Conservation (phyloP, 1,140 invertebrate species). For the Nymphalis io region DNA sequence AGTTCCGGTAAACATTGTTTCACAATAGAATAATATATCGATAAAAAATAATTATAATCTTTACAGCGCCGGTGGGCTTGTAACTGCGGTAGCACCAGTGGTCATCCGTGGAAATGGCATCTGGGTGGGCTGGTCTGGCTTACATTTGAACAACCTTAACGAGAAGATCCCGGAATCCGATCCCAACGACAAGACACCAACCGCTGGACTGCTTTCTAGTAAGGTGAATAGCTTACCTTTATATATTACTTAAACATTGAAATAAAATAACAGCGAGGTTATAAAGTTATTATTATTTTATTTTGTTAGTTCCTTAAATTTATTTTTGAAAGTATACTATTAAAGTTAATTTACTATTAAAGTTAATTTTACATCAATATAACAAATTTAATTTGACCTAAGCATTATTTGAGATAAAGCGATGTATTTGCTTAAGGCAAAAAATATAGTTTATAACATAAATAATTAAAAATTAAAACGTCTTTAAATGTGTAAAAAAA, state of each 20-base stretch:
- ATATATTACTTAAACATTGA: too few relatives aligned
- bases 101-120: slow-evolving; percentile 91
- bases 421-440: too few relatives aligned
- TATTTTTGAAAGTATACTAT: too few relatives aligned
- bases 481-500: too few relatives aligned
- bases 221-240: slow-evolving; percentile 86
- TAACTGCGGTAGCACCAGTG: slow-evolving; percentile 94
- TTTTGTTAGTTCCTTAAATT: too few relatives aligned
- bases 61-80: slow-evolving; percentile 90
- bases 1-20: neutral
- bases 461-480: too few relatives aligned
- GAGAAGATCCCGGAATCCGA: slow-evolving; percentile 92
- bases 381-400: too few relatives aligned
- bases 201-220: slow-evolving; percentile 89
- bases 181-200: slow-evolving; percentile 91
- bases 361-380: neutral
- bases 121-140: slow-evolving; percentile 95
- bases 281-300: too few relatives aligned
- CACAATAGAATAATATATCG: neutral
- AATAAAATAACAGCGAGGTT: too few relatives aligned
- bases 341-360: too few relatives aligned
- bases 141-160: slow-evolving; percentile 87
- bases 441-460: too few relatives aligned
- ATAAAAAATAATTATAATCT: slow-evolving; percentile 13
- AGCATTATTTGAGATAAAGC: too few relatives aligned